phyloP scores from a whole-genome alignment of 2,113 vertebrate genomes.

The Varanus komodoensis region DNA sequence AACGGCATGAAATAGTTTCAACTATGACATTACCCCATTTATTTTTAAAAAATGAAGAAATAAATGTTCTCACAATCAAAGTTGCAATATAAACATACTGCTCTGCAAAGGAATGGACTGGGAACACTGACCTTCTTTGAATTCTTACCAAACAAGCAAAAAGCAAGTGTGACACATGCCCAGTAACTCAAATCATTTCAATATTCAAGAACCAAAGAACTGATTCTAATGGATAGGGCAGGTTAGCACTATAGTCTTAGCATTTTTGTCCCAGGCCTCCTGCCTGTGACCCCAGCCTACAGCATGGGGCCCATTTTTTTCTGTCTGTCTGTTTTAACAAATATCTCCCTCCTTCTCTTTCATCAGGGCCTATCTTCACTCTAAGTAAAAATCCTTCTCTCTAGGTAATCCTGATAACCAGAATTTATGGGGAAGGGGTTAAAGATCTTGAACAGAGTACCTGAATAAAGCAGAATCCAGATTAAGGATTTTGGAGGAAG shows the following conservation, averaged over 20 bases:
- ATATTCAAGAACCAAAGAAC: background rate
- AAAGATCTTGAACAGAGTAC: background rate
- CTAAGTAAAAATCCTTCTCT: background rate
- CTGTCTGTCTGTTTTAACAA: too few relatives aligned
- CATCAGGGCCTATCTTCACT: background rate
- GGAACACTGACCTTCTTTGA: slow-evolving; percentile 20
- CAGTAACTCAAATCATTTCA: background rate
- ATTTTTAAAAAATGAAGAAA: slow-evolving; percentile 18
- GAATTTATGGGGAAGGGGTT: background rate
- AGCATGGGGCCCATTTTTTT: background rate
- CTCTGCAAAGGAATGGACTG: background rate
- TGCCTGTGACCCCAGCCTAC: background rate
- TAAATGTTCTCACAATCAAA: slow-evolving; percentile 31
- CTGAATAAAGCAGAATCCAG: background rate
- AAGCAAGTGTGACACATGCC: background rate
- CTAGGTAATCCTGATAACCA: background rate
- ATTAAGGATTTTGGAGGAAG: background rate
- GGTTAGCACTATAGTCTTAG: background rate
- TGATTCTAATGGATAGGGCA: background rate
- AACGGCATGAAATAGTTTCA: slow-evolving; percentile 35
- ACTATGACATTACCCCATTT: slow-evolving; percentile 11
- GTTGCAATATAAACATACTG: slow-evolving; percentile 9
- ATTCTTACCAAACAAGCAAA: slow-evolving; percentile 37
- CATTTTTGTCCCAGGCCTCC: too few relatives aligned
- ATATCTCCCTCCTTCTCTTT: background rate